Base-by-base conservation (phyloP, 2,888 invertebrate genomes). In the Fabriciana adippe region DNA sequence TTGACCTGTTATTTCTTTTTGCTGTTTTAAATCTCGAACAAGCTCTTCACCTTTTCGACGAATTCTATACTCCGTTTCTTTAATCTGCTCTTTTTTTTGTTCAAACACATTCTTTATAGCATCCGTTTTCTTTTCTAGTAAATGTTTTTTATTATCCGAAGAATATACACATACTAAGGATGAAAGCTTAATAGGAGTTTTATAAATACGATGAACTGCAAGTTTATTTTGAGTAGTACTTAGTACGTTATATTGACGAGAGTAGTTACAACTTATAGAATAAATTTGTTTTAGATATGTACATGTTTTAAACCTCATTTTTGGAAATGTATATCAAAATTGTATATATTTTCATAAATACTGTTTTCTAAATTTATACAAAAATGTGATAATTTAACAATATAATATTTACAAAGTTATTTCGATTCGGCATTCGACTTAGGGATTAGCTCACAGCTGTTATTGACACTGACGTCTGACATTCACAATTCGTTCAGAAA, bases 61-160 rank as follows among this genome's bases (percentile, higher is more conserved):
- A 41, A 95, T 82, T 79, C 86, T 90, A 64, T 92, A 86, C 79
- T 95, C 94, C 3, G 94, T 94, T 76, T 92, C 89, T 78, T 93
- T 93, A 0, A 96, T 84, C 78, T 93, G 94, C 71, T 93, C 94
- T 71, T 94, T 94, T 74, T 93, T 95, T 64, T 94, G 93, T 72
- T 94, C 93, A 66, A 95, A 89, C 3, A 89, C 94, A 83, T 93
- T 91, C 79, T 94, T 93, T 0, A 95, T 68, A 15, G 90, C 80
- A 74, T 93, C 89, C 1, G 93, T 79, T 67, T 93, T 93, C 74
- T 94, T 93, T 56, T 89, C 87, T 66, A 90, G 74, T 63, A 89
- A 88, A 64, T 84, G 82, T 77, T 91, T 92, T 71, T 89, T 92
- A 55, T 81, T 78, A 64, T 89, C 87, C 15, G 89, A 86, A 35